Conservation (phyloP, 2,797 vertebrate species). For the Parauchenoglanis ngamensis region DNA sequence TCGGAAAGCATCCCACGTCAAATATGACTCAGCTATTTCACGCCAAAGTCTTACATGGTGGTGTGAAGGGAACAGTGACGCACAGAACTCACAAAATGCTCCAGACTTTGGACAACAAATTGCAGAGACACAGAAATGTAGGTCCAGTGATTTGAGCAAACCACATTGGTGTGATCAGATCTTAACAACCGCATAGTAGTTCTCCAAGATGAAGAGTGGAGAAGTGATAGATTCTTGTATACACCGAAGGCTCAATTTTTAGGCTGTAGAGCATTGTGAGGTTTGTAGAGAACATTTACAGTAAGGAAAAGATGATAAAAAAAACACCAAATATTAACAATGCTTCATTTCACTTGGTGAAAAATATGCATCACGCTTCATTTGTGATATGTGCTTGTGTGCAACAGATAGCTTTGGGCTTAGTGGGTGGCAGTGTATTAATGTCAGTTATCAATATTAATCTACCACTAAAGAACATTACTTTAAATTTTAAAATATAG, state of each 20-base stretch:
- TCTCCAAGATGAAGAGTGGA: not conserved
- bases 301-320: not conserved
- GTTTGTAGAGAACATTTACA: not conserved
- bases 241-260: not conserved
- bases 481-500: conserved; percentile 53
- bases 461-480: conserved; percentile 61
- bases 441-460: conserved; percentile 45
- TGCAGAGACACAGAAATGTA: not conserved
- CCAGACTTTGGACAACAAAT: not conserved
- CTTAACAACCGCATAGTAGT: conserved; percentile 1
- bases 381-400: conserved; percentile 30
- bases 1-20: conserved; percentile 35
- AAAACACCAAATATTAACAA: conserved; percentile 8
- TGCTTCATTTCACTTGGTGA: conserved; percentile 47
- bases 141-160: not conserved
- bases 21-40: conserved; percentile 44
- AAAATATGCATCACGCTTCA: conserved; percentile 20
- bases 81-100: conserved; percentile 42
- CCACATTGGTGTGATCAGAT: conserved; percentile 8
- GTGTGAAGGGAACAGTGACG: conserved; percentile 51
- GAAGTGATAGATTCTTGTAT: not conserved
- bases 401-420: conserved; percentile 49
- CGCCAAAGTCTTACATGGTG: conserved; percentile 40
- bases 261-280: not conserved
- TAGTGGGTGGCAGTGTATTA: conserved; percentile 62